Conservation (phyloP, 2,113 vertebrate genomes). For the Bos indicus region DNA sequence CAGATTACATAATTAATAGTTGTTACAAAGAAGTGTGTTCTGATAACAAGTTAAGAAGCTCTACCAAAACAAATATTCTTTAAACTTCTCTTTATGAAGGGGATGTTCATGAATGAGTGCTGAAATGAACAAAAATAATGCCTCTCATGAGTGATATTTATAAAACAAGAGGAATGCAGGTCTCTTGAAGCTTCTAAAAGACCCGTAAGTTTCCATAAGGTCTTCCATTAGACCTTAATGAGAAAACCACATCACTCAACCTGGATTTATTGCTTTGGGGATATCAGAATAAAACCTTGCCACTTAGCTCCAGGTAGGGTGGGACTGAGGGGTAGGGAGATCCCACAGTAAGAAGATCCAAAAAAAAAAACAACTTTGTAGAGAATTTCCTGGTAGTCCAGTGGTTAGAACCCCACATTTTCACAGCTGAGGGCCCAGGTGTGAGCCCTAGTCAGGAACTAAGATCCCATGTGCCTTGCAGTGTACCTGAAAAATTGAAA, state of each 20-base stretch:
- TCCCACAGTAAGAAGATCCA: background rate
- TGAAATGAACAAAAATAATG: background rate
- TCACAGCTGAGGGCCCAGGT: background rate
- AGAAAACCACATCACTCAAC: background rate
- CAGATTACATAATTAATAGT: background rate
- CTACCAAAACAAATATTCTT: background rate
- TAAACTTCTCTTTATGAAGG: background rate
- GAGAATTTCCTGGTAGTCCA: background rate
- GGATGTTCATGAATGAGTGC: background rate
- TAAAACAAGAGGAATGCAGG: background rate
- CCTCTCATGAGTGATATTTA: background rate
- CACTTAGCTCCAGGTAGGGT: background rate
- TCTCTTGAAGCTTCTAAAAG: background rate
- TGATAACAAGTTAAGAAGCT: background rate
- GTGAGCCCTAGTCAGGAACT: background rate
- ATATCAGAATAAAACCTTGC: background rate
- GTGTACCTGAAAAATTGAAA: background rate
- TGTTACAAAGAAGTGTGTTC: background rate
- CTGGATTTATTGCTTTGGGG: background rate
- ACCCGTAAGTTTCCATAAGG: background rate
- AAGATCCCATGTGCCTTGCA: background rate
- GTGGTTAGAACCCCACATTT: background rate
- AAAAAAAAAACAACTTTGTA: background rate
- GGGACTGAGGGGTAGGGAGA: background rate
- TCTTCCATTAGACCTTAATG: background rate